Percentiles rank a stretch among this genome's conserved stretches.
Conservation (phyloP, 2,113 vertebrate genomes). For the Deroptyus accipitrinus region DNA sequence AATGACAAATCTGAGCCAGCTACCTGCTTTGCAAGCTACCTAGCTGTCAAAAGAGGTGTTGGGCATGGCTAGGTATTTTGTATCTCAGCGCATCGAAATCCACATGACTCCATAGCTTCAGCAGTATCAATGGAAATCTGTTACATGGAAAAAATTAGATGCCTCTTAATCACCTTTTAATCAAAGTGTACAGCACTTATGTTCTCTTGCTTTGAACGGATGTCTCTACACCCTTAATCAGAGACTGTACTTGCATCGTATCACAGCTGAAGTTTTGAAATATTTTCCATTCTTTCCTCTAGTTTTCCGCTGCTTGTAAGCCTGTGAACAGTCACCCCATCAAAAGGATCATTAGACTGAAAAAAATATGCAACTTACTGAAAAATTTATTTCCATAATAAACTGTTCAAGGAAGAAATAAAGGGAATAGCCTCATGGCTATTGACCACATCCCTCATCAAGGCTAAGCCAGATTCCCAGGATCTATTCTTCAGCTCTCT, state of each 20-base stretch:
- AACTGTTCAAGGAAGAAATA: constrained; percentile 32
- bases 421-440: constrained; percentile 31
- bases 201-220: not conserved
- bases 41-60: not conserved
- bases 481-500: not conserved
- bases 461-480: constrained; percentile 35
- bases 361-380: constrained; percentile 18
- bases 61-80: not conserved
- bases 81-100: not conserved
- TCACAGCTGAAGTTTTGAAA: constrained; percentile 8
- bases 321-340: constrained; percentile 30
- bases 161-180: not conserved
- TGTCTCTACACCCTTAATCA: not conserved
- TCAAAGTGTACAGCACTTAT: not conserved
- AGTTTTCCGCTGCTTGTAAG: not conserved
- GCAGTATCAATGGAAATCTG: not conserved
- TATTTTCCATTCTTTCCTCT: constrained; percentile 30
- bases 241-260: not conserved
- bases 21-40: not conserved
- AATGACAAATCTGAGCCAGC: not conserved
- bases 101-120: not conserved
- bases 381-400: constrained; percentile 41
- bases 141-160: not conserved
- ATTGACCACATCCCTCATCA: constrained; percentile 51
- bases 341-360: constrained; percentile 16